Percentiles rank a stretch among this genome's conserved stretches.
Conservation (phyloP, 2,113 vertebrate genomes). For the Myrmecophaga tridactyla region DNA sequence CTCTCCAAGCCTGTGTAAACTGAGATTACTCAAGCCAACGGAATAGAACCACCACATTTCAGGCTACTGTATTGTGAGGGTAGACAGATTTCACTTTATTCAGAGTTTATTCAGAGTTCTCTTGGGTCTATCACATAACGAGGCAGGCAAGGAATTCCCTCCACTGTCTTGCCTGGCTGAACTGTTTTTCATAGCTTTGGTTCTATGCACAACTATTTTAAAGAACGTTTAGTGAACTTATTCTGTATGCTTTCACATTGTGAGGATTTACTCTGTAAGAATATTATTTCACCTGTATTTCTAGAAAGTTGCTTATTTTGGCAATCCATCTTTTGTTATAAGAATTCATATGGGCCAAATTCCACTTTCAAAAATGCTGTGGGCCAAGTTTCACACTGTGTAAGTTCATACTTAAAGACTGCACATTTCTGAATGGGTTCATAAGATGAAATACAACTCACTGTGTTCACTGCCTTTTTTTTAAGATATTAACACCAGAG, state of each 20-base stretch:
- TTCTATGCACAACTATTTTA: conserved; percentile 7
- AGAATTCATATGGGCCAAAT: conserved; percentile 30
- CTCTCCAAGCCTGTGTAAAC: not conserved
- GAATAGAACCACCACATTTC: not conserved
- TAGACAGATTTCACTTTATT: not conserved
- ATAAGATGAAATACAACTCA: not conserved
- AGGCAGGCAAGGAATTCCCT: not conserved
- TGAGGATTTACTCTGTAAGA: conserved; percentile 56
- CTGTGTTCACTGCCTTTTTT: not conserved
- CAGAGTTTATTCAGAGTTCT: not conserved
- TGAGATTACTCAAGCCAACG: not conserved
- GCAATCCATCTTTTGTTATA: conserved; percentile 42
- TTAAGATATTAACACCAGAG: conserved; percentile 18
- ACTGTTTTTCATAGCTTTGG: not conserved
- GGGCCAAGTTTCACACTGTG: conserved; percentile 17
- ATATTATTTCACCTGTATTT: conserved; percentile 67
- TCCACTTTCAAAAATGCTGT: conserved; percentile 45
- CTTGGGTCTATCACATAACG: not conserved
- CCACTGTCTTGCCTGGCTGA: not conserved
- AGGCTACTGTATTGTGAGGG: not conserved
- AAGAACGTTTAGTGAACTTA: conserved; percentile 12
- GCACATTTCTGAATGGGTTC: conserved; percentile 58
- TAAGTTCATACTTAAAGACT: conserved; percentile 20
- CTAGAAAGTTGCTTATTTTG: conserved; percentile 54
- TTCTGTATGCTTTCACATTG: conserved; percentile 53